A percentile compares a stretch with the other conserved stretches of the same genome.
Evolutionary conservation across 2,888 invertebrate genomes (phyloP).

Genomic region (Heliconius aoede): DNA sequence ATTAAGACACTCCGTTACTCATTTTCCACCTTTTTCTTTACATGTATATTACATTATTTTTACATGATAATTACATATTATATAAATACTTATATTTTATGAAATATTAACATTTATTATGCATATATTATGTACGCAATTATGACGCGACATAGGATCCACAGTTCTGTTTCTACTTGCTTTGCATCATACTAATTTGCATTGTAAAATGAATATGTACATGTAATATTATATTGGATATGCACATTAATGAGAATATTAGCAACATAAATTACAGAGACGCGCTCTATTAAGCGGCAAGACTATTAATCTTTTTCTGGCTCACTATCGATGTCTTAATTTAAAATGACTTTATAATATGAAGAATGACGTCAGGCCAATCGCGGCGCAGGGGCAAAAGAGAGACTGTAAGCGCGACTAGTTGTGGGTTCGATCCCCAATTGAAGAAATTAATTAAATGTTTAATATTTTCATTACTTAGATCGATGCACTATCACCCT

Average conservation of each 20-base stretch:
- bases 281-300: constrained; percentile 58
- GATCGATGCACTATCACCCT: too few relatives aligned
- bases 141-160: background rate
- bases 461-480: too few relatives aligned
- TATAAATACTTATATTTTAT: background rate
- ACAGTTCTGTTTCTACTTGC: background rate
- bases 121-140: background rate
- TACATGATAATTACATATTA: too few relatives aligned
- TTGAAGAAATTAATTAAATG: too few relatives aligned
- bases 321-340: constrained; percentile 42
- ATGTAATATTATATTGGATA: constrained; percentile 50
- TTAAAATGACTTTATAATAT: background rate
- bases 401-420: too few relatives aligned
- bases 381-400: too few relatives aligned
- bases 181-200: constrained; percentile 47
- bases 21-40: too few relatives aligned
- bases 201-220: constrained; percentile 46
- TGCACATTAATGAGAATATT: constrained; percentile 56
- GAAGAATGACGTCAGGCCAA: background rate
- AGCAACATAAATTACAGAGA: constrained; percentile 65
- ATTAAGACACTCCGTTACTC: too few relatives aligned
- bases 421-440: too few relatives aligned
- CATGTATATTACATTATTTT: background rate
- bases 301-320: constrained; percentile 66
- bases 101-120: background rate